A percentile compares a stretch with the other conserved stretches of the same genome.
These are phyloP conservation scores for Callaeas wilsoni DNA, from an alignment of 2,113 vertebrate species.

Conservation along the genomic window DNA sequence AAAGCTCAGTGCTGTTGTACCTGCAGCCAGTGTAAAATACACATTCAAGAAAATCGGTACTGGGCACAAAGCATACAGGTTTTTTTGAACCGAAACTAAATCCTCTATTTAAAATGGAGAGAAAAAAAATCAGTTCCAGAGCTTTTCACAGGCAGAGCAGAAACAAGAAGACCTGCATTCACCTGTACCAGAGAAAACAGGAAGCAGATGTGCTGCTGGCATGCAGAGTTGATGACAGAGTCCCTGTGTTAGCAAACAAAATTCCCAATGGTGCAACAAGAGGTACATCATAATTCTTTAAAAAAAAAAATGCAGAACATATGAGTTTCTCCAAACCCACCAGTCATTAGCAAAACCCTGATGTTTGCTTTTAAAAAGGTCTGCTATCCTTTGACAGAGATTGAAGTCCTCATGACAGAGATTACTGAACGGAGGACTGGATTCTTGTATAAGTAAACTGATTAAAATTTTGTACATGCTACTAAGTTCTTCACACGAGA, in stretches of 20 bases:
- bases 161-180: background rate
- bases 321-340: background rate
- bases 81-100: background rate
- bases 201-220: conserved; percentile 26
- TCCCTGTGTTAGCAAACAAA: background rate
- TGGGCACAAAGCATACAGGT: rapidly evolving
- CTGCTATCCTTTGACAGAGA: too few relatives aligned
- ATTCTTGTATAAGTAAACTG: background rate
- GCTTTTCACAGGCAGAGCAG: background rate
- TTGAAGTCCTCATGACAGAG: background rate
- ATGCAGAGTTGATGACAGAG: background rate
- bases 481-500: background rate
- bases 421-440: background rate
- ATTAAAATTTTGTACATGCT: background rate
- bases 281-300: background rate
- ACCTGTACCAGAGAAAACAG: conserved; percentile 16
- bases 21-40: background rate
- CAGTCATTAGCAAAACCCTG: background rate
- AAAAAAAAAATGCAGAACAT: background rate
- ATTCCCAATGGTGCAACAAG: background rate
- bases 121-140: background rate
- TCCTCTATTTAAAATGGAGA: background rate
- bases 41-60: background rate
- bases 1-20: background rate
- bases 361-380: background rate